Base-by-base conservation (phyloP, 1,140 invertebrate species). In the Episyrphus balteatus region DNA sequence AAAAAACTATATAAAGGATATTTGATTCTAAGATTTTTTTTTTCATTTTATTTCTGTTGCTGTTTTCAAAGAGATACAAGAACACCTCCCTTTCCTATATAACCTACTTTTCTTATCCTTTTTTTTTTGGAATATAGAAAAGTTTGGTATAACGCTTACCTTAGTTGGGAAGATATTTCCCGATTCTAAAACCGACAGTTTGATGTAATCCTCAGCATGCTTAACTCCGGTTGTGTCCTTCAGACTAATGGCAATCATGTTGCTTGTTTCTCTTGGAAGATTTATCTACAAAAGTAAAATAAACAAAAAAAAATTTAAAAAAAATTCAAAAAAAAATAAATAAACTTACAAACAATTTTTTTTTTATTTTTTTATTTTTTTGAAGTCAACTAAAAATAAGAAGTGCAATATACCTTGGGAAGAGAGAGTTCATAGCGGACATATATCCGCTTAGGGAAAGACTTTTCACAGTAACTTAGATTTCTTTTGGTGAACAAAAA, bases 141-240 rank as follows among this genome's bases (percentile, higher is more conserved):
- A 26, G 21, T 26, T 41, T 18, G 13, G 17, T 17, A n/a, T 21
- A 61, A 33, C 36, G 50, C 58, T 60, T 47, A 67, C 64, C 62
- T 65, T 62, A 39, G 57, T 67, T 44, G 64, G 57, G 37, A 55
- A 68, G 46, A 64, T 62, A 48, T 55, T 48, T 32, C 57, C 52
- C 19, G 61, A 62, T 48, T 62, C 56, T 21, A 51, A 51, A 47
- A 62, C 58, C 37, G 60, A 57, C 44, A 68, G 47, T 50, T 64
- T 61, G 45, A 62, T 55, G 51, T 56, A 64, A 61, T 61, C 63
- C 55, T 66, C 59, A 13, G 58, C 61, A 57, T 66, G 51, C 50
- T 70, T 66, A 37, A 68, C 59, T 45, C 65, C 65, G 15, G 61
- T 56, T 33, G 54, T 47, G 47, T 68, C 60, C 51, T 47, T 63